Base-by-base conservation (phyloP, 2,888 invertebrate genomes). In the Neoaliturus tenellus region DNA sequence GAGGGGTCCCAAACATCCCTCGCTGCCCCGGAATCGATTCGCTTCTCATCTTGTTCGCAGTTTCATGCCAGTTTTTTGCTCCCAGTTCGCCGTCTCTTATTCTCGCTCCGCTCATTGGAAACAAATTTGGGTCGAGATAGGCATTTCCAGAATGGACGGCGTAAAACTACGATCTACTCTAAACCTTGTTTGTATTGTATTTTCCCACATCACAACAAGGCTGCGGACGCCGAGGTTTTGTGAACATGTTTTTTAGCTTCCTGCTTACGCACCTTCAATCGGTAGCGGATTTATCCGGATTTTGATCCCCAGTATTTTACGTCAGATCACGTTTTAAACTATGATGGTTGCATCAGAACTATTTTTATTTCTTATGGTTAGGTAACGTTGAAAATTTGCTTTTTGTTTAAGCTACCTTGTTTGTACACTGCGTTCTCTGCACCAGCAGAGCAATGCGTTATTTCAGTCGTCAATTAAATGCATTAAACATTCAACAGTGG, bases 241-340 rank as follows among this genome's bases (percentile, higher is more conserved):
- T 62, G 62, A 62, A 62, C 62, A 62, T 62, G 12, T 62, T 62
- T 62, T 62, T 62, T 62, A 62, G 62, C 62, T 62, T 62, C 62
- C 62, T 62, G 62, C 62, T 62, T 62, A 62, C 28, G 62, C 28
- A 0, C 31, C 12, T 12, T 6, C 44, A 14, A 44, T 12, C 17
- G 12, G 17, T 12, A 44, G 44, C 10, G 44, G 3, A 12, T 44
- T 44, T 44, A 44, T 17, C 8, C 17, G 8, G 17, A 14, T 44
- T 44, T 44, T 12, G 39, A 39, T 44, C 44, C 12, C 39, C 44
- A 14, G 44, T 14, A 14, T 44, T 3, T 8, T 44, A 14, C 44
- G n/a, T n/a, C n/a, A n/a, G n/a, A n/a, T n/a, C n/a, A n/a, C n/a
- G n/a, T n/a, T n/a, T n/a, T n/a, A n/a, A n/a, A n/a, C n/a, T n/a